These are phyloP conservation scores for Melieria omissa DNA, from an alignment of 2,888 invertebrate genomes.

Conservation along the genomic window DNA sequence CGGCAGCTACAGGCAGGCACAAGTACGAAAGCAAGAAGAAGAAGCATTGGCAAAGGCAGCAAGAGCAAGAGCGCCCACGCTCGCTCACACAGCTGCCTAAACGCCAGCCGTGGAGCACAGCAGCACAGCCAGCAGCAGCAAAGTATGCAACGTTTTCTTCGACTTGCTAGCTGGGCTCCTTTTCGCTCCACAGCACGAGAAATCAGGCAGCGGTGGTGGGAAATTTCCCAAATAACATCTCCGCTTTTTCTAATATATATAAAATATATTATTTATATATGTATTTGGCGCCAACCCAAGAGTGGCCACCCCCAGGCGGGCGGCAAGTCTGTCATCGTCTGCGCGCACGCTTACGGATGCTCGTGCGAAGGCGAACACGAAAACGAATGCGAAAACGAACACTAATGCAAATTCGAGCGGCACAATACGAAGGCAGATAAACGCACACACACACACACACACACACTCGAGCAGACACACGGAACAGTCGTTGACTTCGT, in stretches of 20 bases:
- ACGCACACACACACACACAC: too few relatives aligned
- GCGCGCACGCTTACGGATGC: too few relatives aligned
- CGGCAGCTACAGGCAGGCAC: conserved; percentile 4
- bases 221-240: background rate
- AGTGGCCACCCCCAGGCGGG: too few relatives aligned
- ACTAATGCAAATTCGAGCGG: background rate
- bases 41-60: background rate
- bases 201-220: too few relatives aligned
- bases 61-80: background rate
- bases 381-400: too few relatives aligned
- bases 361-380: too few relatives aligned
- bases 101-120: background rate
- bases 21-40: conserved; percentile 13
- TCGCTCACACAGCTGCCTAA: conserved; percentile 12
- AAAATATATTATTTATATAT: conserved; percentile 4
- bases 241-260: conserved; percentile 5
- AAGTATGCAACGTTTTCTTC: conserved; percentile 28
- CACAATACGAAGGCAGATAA: background rate
- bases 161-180: background rate
- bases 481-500: background rate
- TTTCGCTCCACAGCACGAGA: background rate
- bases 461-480: too few relatives aligned
- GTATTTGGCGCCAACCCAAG: too few relatives aligned
- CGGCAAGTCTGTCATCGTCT: too few relatives aligned
- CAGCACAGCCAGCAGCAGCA: background rate